phyloP scores from a whole-genome alignment of 2,888 invertebrate genomes.

The Drosophila trichaetosa region DNA sequence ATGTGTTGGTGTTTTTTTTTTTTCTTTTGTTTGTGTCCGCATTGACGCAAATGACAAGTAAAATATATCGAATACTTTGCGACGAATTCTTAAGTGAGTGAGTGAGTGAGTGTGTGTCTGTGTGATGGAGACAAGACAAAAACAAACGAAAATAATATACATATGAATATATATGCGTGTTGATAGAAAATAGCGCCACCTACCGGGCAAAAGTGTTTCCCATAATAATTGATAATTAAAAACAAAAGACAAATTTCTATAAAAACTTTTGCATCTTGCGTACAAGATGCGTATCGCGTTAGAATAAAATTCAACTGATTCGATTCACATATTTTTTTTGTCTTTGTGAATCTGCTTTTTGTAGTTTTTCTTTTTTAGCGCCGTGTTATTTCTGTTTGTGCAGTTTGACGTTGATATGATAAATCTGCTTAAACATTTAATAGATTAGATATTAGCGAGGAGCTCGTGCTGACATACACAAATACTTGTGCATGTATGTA shows the following conservation, averaged over 20 bases:
- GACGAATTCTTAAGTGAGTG: slow-evolving; percentile 11
- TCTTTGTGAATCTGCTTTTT: slow-evolving; percentile 23
- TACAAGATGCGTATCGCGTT: slow-evolving; percentile 42
- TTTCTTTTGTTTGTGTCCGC: slow-evolving; percentile 30
- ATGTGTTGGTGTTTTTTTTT: neutral
- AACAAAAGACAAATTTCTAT: slow-evolving; percentile 9
- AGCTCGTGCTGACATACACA: slow-evolving; percentile 31
- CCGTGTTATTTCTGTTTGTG: slow-evolving; percentile 41
- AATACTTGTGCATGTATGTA: neutral
- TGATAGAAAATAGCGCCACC: slow-evolving; percentile 19
- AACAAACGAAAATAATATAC: slow-evolving; percentile 32
- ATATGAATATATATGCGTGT: neutral
- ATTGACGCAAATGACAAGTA: slow-evolving; percentile 45
- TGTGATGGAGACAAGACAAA: slow-evolving; percentile 21
- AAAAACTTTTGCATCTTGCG: slow-evolving; percentile 26
- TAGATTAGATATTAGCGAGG: slow-evolving; percentile 72
- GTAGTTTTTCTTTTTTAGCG: slow-evolving; percentile 10
- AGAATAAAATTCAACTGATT: slow-evolving; percentile 62
- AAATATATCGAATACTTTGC: slow-evolving; percentile 21
- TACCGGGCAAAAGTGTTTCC: slow-evolving; percentile 19
- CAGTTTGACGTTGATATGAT: slow-evolving; percentile 62
- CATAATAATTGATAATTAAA: slow-evolving; percentile 24
- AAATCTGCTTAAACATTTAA: slow-evolving; percentile 65
- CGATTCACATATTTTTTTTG: slow-evolving; percentile 15
- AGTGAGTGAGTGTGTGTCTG: slow-evolving; percentile 1